Conservation (phyloP, 2,797 vertebrate species). For the Trachurus trachurus region DNA sequence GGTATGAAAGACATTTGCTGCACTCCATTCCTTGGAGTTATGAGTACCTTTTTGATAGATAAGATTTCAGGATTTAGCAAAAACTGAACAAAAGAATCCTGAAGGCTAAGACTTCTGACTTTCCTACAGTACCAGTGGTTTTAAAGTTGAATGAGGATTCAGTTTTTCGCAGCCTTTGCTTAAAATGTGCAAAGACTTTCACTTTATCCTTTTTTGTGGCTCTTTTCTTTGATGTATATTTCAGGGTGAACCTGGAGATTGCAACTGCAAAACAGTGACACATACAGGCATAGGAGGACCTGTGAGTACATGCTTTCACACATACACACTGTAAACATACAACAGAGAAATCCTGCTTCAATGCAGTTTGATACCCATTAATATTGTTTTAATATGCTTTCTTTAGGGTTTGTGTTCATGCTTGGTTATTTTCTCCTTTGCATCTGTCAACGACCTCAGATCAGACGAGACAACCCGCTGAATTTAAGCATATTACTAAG, state of each 20-base stretch:
- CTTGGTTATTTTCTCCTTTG: conserved; percentile 17
- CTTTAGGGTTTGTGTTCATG: background rate
- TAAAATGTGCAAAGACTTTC: conserved; percentile 38
- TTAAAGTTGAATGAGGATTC: conserved; percentile 38
- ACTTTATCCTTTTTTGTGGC: conserved; percentile 30
- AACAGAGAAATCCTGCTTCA: conserved; percentile 17
- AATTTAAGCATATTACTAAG: too few relatives aligned
- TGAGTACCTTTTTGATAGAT: conserved; percentile 30
- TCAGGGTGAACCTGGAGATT: conserved; percentile 93
- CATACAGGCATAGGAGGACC: conserved; percentile 87
- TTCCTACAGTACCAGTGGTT: conserved; percentile 7
- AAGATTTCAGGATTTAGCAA: conserved; percentile 26
- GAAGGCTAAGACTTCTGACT: conserved; percentile 27
- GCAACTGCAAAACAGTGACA: conserved; percentile 83
- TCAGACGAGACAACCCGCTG: too few relatives aligned
- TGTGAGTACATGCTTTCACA: conserved; percentile 85
- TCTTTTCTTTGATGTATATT: conserved; percentile 53
- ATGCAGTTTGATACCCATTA: background rate
- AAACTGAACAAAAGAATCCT: conserved; percentile 25
- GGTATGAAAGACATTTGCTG: background rate
- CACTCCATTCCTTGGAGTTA: background rate
- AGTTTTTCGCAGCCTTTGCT: conserved; percentile 44
- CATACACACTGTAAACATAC: background rate
- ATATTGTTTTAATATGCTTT: conserved; percentile 18
- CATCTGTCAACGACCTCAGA: too few relatives aligned